A percentile compares a stretch with the other conserved stretches of the same genome.
Conservation (phyloP, 2,797 vertebrate genomes). For the Enteromius trimaculatus region DNA sequence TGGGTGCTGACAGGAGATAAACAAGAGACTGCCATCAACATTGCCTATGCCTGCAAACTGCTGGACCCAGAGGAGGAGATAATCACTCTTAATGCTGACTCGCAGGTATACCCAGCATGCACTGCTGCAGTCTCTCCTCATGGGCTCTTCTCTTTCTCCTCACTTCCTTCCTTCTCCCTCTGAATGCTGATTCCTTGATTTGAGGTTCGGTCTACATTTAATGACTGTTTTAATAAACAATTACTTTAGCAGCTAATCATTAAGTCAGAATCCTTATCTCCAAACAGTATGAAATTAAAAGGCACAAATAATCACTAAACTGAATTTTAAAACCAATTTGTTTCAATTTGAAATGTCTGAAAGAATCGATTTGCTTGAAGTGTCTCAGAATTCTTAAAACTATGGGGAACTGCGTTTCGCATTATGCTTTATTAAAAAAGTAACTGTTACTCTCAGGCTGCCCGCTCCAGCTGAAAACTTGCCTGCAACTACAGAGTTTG, state of each 20-base stretch:
- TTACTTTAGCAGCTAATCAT: slow-evolving; percentile 9
- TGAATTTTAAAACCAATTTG: not conserved
- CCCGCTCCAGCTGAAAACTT: not conserved
- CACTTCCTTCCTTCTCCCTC: not conserved
- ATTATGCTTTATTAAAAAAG: not conserved
- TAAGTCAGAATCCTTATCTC: not conserved
- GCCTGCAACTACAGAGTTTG: not conserved
- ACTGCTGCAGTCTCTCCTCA: not conserved
- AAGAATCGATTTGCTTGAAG: not conserved
- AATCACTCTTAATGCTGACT: slow-evolving; percentile 93
- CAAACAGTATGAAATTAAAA: not conserved
- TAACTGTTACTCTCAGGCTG: not conserved
- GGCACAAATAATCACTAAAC: not conserved
- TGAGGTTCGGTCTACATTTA: not conserved
- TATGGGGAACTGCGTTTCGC: not conserved
- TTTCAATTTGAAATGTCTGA: slow-evolving; percentile 6
- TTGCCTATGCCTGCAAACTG: slow-evolving; percentile 94
- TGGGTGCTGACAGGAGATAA: slow-evolving; percentile 99
- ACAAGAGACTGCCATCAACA: slow-evolving; percentile 96
- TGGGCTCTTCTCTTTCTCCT: not conserved
- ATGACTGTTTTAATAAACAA: not conserved
- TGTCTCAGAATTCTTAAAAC: not conserved
- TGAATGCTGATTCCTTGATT: not conserved
- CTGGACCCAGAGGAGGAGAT: slow-evolving; percentile 94
- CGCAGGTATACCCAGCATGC: slow-evolving; percentile 77